phyloP scores from a whole-genome alignment of 2,797 vertebrate genomes.

The Orientallactaga sibirica region DNA sequence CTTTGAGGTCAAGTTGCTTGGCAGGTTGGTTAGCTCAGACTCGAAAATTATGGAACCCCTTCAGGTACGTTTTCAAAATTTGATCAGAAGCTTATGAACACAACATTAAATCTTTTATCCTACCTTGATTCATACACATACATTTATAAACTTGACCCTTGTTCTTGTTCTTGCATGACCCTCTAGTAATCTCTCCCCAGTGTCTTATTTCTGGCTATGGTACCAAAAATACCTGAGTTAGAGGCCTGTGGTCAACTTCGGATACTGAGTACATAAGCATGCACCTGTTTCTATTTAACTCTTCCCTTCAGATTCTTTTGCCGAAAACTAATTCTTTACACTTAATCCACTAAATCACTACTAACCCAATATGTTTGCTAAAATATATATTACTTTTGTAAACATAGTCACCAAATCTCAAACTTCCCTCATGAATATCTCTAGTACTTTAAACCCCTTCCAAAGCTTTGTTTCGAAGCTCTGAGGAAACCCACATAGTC shows the following conservation, averaged over 20 bases:
- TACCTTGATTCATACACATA: too few relatives aligned
- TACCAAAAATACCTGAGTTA: not conserved
- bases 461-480: constrained; percentile 3
- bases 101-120: too few relatives aligned
- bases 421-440: not conserved
- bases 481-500: not conserved
- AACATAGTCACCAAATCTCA: not conserved
- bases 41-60: constrained; percentile 10
- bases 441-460: not conserved
- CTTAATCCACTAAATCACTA: not conserved
- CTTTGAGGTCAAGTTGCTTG: not conserved
- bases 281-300: constrained; percentile 30
- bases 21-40: not conserved
- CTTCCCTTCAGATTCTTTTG: constrained; percentile 30
- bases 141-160: too few relatives aligned
- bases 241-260: constrained; percentile 14
- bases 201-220: not conserved
- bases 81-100: too few relatives aligned
- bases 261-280: constrained; percentile 16
- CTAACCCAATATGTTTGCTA: constrained; percentile 13
- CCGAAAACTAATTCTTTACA: constrained; percentile 52
- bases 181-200: too few relatives aligned
- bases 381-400: constrained; percentile 44
- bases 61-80: too few relatives aligned
- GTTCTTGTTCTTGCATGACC: too few relatives aligned